Evolutionary conservation across 2,113 vertebrate species (phyloP).

Genomic region (Lagopus leucura): DNA sequence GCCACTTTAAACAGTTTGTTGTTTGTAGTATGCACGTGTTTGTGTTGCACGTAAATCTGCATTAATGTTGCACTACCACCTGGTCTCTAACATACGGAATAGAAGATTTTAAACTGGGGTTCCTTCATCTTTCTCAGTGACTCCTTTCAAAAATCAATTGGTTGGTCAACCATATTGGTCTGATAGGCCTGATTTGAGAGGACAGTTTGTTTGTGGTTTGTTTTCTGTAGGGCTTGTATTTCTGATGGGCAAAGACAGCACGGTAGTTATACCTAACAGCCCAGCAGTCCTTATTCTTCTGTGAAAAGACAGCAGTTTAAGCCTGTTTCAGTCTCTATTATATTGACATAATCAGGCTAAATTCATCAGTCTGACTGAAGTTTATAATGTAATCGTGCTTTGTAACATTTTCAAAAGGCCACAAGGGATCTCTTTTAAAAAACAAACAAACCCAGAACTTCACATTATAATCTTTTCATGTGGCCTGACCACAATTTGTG

Average conservation of each 20-base stretch:
- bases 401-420: not conserved
- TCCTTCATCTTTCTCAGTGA: not conserved
- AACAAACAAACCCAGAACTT: not conserved
- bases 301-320: not conserved
- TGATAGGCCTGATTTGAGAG: not conserved
- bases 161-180: not conserved
- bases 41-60: not conserved
- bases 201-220: not conserved
- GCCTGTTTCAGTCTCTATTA: not conserved
- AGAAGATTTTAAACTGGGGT: not conserved
- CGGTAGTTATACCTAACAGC: not conserved
- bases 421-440: not conserved
- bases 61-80: not conserved
- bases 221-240: not conserved
- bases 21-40: accelerated
- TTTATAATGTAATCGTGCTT: not conserved
- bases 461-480: not conserved
- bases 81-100: not conserved
- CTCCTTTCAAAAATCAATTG: slow-evolving; percentile 9
- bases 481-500: not conserved
- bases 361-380: not conserved
- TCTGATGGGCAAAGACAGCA: not conserved
- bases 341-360: not conserved
- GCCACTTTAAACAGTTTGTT: not conserved
- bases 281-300: not conserved